phyloP scores from a whole-genome alignment of 2,888 invertebrate species.

The Dynastes maya region DNA sequence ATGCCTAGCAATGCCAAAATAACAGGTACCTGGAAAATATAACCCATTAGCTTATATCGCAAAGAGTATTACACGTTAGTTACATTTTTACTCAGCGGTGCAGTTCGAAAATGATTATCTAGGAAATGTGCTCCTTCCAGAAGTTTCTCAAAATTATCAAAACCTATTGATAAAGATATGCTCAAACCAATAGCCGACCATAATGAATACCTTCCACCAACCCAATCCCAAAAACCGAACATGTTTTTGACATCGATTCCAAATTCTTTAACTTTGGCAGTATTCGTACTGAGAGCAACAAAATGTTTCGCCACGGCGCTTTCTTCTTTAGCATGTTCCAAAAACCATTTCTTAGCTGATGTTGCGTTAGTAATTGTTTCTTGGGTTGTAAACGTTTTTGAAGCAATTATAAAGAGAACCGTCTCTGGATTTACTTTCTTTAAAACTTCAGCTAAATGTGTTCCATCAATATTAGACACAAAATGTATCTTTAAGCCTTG shows the following conservation, averaged over 20 bases:
- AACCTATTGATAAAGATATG: slow-evolving; percentile 94
- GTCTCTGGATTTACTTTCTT: slow-evolving; percentile 94
- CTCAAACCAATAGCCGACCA: slow-evolving; percentile 99
- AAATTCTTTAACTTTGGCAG: slow-evolving; percentile 94
- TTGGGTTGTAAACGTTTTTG: slow-evolving; percentile 99
- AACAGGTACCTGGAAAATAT: slow-evolving; percentile 85
- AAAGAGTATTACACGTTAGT: slow-evolving; percentile 63
- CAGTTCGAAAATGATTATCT: slow-evolving; percentile 92
- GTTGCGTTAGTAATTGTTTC: slow-evolving; percentile 99
- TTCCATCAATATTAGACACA: slow-evolving; percentile 99
- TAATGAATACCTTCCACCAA: slow-evolving; percentile 96
- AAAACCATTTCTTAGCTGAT: slow-evolving; percentile 97
- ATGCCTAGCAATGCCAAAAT: slow-evolving; percentile 92
- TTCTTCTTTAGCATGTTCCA: slow-evolving; percentile 89
- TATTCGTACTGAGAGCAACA: slow-evolving; percentile 97
- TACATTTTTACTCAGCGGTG: slow-evolving; percentile 94
- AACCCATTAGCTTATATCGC: slow-evolving; percentile 37
- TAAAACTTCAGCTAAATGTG: slow-evolving; percentile 95
- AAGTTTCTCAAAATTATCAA: slow-evolving; percentile 93
- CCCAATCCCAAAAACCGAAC: slow-evolving; percentile 99
- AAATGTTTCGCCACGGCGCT: slow-evolving; percentile 96
- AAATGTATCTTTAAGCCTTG: slow-evolving; percentile 93
- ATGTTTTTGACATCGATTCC: slow-evolving; percentile 98
- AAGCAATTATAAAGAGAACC: slow-evolving; percentile 97
- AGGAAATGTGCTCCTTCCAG: slow-evolving; percentile 93